Evolutionary conservation across 2,888 invertebrate species (phyloP), one percentile per base, ranked within the genome.

Genomic region (Lampropteryx suffumata): DNA sequence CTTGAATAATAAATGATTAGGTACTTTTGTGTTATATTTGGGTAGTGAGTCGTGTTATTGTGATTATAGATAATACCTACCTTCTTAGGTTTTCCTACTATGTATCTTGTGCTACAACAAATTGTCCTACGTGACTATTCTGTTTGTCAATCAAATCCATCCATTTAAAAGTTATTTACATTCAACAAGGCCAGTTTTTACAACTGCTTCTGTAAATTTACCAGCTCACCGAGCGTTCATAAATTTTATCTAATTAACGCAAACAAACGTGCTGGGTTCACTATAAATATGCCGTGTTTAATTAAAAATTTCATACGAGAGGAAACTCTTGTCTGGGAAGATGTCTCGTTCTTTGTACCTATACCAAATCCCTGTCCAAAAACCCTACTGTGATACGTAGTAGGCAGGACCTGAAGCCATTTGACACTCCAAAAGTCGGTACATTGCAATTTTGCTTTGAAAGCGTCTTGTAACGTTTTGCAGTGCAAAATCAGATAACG

Each of bases 231-330:
- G 30, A 27, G 47, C 44, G 41, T 50, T 56, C 45, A 45, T 57
- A 34, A 39, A 39, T 27, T 30, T 28, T 54, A 56, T 61, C 56
- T 47, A 43, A 52, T 45, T 55, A 37, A 57, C 53, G 53, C 57
- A 57, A 55, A 55, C 50, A 45, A 41, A 52, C 53, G 47, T 48
- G 49, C 39, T 47, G 21, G 29, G 30, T 36, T 39, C 12, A 11
- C 40, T 53, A 53, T 53, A 53, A 48, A 53, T 44, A 21, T 9
- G 21, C 28, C 6, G 24, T 13, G 24, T 41, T 36, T 24, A 32
- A 8, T 44, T 8, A 40, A 34, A 30, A 28, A 0, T 36, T 41
- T 41, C 48, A 53, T 32, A 29, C 12, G 32, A 33, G 40, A 27
- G 35, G 28, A 26, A 44, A 33, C 44, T 53, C 53, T 48, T 26